Evolutionary conservation across 2,113 vertebrate species (phyloP), one percentile per base, ranked within the genome.

Genomic region (Panurus biarmicus): DNA sequence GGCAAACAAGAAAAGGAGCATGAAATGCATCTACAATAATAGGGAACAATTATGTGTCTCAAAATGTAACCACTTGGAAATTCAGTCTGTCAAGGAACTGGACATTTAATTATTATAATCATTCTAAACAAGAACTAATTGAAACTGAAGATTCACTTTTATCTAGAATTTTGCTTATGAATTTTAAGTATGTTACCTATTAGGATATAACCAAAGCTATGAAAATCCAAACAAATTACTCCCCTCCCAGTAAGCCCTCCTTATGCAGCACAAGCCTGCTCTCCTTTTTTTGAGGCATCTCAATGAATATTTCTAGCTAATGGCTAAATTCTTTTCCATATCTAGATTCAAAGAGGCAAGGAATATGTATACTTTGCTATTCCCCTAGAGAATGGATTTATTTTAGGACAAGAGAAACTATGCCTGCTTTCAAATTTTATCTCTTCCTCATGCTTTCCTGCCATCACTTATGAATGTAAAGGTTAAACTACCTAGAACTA

Each of bases 21-120:
- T 94, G 87, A 94, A 74, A 95, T 91, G 90, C 65, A 92, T 85
- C 66, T 82, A 74, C 76, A 90, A 88, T 94, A 93, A 93, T 90
- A 93, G 35, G 94, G 90, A 97, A 88, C 81, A 96, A 95, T 92
- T 94, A 89, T 6, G 10, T 87, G 85, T 95, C 95, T 97, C 80
- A 97, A 97, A 97, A 80, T 33, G 81, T 84, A 92, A 64, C 74
- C 64, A 62, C 77, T 96, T 94, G 64, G 93, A 96, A 93, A 97
- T 91, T 89, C 93, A 83, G 81, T 67, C 74, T 96, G 90, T 94
- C 93, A 91, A 89, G 58, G 81, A 93, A 86, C 60, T 91, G 96
- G 95, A 96, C 78, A 90, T 96, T 96, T 95, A 95, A 96, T 96
- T 96, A 97, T 84, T 91, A 90, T 88, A 94, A 95, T 86, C 67